These are phyloP conservation scores for Creontiades dilutus DNA, from an alignment of 2,888 invertebrate species.

Conservation along the genomic window DNA sequence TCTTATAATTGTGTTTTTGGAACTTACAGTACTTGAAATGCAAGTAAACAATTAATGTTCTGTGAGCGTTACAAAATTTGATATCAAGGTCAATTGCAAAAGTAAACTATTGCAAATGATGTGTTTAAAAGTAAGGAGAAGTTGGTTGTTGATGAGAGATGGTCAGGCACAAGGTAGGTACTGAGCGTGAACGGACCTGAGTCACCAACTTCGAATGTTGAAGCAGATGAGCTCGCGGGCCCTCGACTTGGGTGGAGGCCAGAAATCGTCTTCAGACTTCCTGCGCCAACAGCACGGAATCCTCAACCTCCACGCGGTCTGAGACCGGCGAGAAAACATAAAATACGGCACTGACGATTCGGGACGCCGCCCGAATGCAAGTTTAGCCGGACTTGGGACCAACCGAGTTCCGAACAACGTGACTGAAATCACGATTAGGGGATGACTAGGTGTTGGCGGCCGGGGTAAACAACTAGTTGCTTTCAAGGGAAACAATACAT, in stretches of 20 bases:
- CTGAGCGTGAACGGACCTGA: neutral
- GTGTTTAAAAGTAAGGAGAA: too few species aligned
- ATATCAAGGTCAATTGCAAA: too few species aligned
- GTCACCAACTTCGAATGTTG: neutral
- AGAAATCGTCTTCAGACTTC: neutral
- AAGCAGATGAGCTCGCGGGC: neutral
- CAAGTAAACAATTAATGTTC: too few species aligned
- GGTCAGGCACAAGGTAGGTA: neutral
- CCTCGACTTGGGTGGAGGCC: slow-evolving; percentile 6
- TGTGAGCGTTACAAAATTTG: too few species aligned
- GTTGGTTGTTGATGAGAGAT: too few species aligned
- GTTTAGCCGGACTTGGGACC: neutral
- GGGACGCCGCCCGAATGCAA: neutral
- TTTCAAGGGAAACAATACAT: too few species aligned
- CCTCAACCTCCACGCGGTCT: neutral
- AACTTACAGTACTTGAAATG: too few species aligned
- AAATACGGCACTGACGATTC: neutral
- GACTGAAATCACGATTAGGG: neutral
- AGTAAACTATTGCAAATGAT: too few species aligned
- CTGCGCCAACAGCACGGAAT: slow-evolving; percentile 11
- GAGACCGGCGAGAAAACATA: slow-evolving; percentile 15
- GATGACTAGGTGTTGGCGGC: neutral
- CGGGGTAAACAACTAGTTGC: too few species aligned
- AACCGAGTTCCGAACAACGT: neutral
- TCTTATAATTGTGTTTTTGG: too few species aligned